phyloP scores from a whole-genome alignment of 2,888 invertebrate species.

The Heliconius erato region DNA sequence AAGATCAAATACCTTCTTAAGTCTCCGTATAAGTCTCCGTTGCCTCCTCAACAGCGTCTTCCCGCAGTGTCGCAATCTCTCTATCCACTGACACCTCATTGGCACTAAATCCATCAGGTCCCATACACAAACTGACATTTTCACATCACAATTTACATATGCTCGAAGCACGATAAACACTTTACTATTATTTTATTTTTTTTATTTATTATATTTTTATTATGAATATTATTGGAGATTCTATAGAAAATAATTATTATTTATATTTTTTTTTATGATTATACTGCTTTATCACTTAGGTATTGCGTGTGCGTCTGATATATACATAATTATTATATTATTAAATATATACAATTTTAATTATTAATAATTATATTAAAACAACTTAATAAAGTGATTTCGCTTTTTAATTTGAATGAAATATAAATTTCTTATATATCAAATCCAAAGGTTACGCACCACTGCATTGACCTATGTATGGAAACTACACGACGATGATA shows the following conservation, averaged over 20 bases:
- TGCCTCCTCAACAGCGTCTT: constrained; percentile 81
- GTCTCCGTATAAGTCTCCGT: constrained; percentile 74
- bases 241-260: background rate
- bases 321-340: too few species aligned
- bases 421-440: background rate
- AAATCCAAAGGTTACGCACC: background rate
- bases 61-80: constrained; percentile 80
- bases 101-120: constrained; percentile 80
- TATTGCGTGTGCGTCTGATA: too few species aligned
- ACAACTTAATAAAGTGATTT: too few species aligned
- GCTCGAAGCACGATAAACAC: constrained; percentile 23
- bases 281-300: too few species aligned
- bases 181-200: background rate
- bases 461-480: constrained; percentile 4
- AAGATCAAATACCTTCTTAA: constrained; percentile 76
- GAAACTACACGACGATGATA: background rate
- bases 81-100: constrained; percentile 78
- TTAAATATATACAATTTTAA: too few species aligned
- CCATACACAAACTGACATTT: constrained; percentile 74
- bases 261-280: background rate
- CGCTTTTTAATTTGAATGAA: background rate
- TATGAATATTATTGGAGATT: background rate
- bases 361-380: too few species aligned
- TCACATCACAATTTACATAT: constrained; percentile 51
- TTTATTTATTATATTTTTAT: background rate